Evolutionary conservation across 2,113 vertebrate genomes (phyloP).

Genomic region (Symphodus melops): DNA sequence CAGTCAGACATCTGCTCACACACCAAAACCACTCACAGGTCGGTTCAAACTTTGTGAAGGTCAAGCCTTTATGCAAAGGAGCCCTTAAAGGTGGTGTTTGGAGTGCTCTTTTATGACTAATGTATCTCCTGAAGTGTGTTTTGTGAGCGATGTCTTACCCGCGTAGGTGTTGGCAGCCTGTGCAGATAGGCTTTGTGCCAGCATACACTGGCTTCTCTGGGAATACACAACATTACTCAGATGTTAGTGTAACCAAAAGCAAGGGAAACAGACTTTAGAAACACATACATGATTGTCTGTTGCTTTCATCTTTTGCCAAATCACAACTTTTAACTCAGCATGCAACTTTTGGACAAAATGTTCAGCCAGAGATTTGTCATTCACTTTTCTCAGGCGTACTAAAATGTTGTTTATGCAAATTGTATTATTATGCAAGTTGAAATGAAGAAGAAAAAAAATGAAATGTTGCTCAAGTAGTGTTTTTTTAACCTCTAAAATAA

Average conservation of each 20-base stretch:
- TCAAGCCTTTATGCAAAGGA: slow-evolving; percentile 30
- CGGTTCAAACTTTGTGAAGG: slow-evolving; percentile 28
- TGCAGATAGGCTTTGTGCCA: slow-evolving; percentile 12
- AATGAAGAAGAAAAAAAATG: background rate
- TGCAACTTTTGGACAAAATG: background rate
- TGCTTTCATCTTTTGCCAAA: slow-evolving; percentile 12
- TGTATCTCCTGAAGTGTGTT: slow-evolving; percentile 32
- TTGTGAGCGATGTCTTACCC: slow-evolving; percentile 24
- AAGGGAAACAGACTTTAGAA: background rate
- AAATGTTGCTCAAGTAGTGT: background rate
- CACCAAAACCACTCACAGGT: slow-evolving; percentile 2
- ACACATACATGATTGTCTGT: slow-evolving; percentile 8
- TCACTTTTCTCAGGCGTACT: background rate
- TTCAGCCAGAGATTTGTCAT: slow-evolving; percentile 5
- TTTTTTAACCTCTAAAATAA: background rate
- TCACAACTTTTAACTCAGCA: slow-evolving; percentile 1
- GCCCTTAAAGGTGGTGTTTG: background rate
- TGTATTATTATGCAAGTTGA: background rate
- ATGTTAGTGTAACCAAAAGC: slow-evolving; percentile 35
- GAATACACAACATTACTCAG: slow-evolving; percentile 22
- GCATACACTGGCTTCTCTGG: slow-evolving; percentile 22
- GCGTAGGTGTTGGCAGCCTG: slow-evolving; percentile 19
- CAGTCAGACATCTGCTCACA: slow-evolving; percentile 36
- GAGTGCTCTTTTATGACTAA: slow-evolving; percentile 13
- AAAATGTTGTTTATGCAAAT: background rate